These are phyloP conservation scores for Acipenser ruthenus DNA, from an alignment of 2,797 vertebrate genomes.

Conservation along the genomic window DNA sequence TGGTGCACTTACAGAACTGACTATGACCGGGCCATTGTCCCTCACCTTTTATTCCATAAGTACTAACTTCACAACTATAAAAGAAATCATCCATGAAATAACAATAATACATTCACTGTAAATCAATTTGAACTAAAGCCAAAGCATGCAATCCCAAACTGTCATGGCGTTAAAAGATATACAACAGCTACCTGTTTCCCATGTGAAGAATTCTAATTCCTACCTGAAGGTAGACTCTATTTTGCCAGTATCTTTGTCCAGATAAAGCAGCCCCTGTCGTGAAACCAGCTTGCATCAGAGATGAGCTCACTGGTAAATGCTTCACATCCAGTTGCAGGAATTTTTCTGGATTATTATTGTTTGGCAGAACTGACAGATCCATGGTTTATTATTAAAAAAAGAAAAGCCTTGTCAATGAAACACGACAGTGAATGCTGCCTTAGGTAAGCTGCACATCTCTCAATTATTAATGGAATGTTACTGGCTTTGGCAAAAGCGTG, in stretches of 20 bases:
- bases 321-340: slow-evolving; percentile 84
- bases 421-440: neutral
- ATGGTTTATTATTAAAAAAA: slow-evolving; percentile 45
- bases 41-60: too few species aligned
- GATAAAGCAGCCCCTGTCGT: slow-evolving; percentile 49
- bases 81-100: too few species aligned
- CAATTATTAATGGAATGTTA: slow-evolving; percentile 53
- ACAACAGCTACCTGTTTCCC: too few species aligned
- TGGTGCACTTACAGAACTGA: too few species aligned
- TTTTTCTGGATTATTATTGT: slow-evolving; percentile 91
- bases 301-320: slow-evolving; percentile 60
- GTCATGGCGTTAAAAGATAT: too few species aligned
- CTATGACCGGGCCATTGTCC: too few species aligned
- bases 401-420: neutral
- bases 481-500: slow-evolving; percentile 45
- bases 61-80: too few species aligned
- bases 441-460: slow-evolving; percentile 10
- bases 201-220: slow-evolving; percentile 11
- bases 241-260: slow-evolving; percentile 76
- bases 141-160: too few species aligned
- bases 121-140: too few species aligned
- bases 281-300: slow-evolving; percentile 60
- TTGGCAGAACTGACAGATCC: slow-evolving; percentile 84
- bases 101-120: too few species aligned
- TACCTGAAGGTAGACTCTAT: slow-evolving; percentile 82